Percentiles rank a stretch among this genome's conserved stretches.
phyloP scores from a whole-genome alignment of 1,140 invertebrate species.

The Halyomorpha halys region DNA sequence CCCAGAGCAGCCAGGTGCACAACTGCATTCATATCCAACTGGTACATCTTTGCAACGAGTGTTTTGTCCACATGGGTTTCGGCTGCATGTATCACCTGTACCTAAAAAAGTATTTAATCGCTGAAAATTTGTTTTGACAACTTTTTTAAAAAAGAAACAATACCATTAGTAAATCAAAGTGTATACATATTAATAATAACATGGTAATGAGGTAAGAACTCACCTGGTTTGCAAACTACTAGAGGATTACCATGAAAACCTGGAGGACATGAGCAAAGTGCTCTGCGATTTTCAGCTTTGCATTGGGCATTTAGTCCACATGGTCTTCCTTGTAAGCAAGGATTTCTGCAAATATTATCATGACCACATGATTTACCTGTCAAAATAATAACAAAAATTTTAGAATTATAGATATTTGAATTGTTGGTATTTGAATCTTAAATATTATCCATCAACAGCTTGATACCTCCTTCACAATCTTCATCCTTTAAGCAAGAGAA shows the following conservation, averaged over 20 bases:
- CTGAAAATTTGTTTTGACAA: background rate
- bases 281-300: conserved; percentile 57
- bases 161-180: background rate
- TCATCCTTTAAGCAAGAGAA: conserved; percentile 66
- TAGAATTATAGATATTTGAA: background rate
- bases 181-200: background rate
- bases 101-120: background rate
- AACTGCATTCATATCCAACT: conserved; percentile 63
- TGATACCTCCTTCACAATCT: conserved; percentile 52
- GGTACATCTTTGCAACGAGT: conserved; percentile 62
- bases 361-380: conserved; percentile 24
- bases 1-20: conserved; percentile 64
- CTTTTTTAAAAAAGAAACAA: background rate
- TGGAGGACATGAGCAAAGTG: conserved; percentile 74
- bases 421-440: background rate
- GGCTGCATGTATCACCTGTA: conserved; percentile 52
- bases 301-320: conserved; percentile 82
- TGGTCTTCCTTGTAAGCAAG: conserved; percentile 59
- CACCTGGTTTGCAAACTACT: conserved; percentile 59
- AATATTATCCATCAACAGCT: conserved; percentile 42
- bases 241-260: conserved; percentile 73
- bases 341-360: conserved; percentile 68
- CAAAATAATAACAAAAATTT: background rate
- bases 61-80: conserved; percentile 74
- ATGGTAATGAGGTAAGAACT: conserved; percentile 3